Base-by-base conservation (phyloP, 1,140 invertebrate genomes). In the Drosophila subobscura region DNA sequence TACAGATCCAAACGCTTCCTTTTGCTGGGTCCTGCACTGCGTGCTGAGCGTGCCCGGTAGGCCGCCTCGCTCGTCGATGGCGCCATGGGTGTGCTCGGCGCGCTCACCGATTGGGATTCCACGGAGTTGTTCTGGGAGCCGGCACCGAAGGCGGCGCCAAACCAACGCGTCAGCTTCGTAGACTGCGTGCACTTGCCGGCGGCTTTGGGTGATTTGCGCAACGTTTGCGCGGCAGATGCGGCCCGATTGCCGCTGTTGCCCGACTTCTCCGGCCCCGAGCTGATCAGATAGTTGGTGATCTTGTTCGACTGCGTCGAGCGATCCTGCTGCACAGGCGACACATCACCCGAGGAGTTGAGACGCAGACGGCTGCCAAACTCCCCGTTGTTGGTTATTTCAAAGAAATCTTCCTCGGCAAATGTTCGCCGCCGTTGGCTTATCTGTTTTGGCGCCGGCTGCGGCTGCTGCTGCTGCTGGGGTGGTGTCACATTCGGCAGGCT, bases 141-240 rank as follows among this genome's bases (percentile, higher is more conserved):
- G 22, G 59, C 33, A 10, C 63, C 33, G 7, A 47, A 46, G n/a
- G 72, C 58, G 2, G 72, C 51, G 4, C 68, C 74, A 67, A 91
- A 90, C 90, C 90, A 91, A 42, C 90, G 85, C 0, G 90, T 91
- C 3, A 91, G 50, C 53, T 91, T 91, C 1, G 90, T 91, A 4
- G 77, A 67, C 55, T 91, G 90, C 2, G 86, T 81, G 6, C 66
- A 37, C 23, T 78, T 84, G 1, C 16, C 50, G 0, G 66, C 60
- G 2, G 63, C 57, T 44, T 86, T 91, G 1, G 85, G 89, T 3
- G 89, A 91, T 42, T 89, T 90, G 3, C 88, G 79, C 16, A 71
- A 25, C n/a, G 52, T 40, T 42, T 60, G 52, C 4, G 52, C 54
- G 33, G 44, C 5, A 2, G 59, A 25, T 3, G 42, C 57, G 22